Percentiles rank a stretch among this genome's conserved stretches.
phyloP scores from a whole-genome alignment of 37 sponge, comb jelly and placozoan genomes.

The Petrosia ficiformis region DNA sequence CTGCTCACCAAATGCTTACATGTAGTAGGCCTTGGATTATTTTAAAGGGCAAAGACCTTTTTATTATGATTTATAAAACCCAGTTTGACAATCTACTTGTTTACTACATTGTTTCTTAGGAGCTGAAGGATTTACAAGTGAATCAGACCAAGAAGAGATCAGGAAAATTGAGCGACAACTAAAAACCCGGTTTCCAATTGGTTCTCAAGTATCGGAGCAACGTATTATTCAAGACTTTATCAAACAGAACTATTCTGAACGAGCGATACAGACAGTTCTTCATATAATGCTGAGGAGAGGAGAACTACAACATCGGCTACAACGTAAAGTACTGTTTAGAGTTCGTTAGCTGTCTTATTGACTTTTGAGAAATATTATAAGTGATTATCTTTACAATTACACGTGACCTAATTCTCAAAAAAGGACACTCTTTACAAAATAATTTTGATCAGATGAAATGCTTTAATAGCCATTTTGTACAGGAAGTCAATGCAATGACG shows the following conservation, averaged over 20 bases:
- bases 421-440: too few species aligned
- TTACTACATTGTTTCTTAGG: constrained; percentile 40
- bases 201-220: constrained; percentile 97
- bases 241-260: constrained; percentile 94
- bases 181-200: constrained; percentile 94
- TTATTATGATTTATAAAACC: too few species aligned
- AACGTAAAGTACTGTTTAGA: constrained; percentile 96
- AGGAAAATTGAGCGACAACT: constrained; percentile 90
- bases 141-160: constrained; percentile 90
- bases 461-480: too few species aligned
- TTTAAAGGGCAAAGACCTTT: background rate
- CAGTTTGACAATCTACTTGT: too few species aligned
- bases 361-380: background rate
- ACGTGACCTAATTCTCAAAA: too few species aligned
- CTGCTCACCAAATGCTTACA: background rate
- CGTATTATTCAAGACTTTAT: constrained; percentile 95
- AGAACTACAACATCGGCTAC: constrained; percentile 98
- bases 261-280: constrained; percentile 78
- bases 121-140: constrained; percentile 92
- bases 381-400: too few species aligned
- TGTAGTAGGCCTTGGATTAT: background rate
- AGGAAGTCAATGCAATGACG: too few species aligned
- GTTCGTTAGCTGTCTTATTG: constrained; percentile 45
- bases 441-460: too few species aligned
- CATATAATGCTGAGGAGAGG: constrained; percentile 93